Evolutionary conservation across 2,888 invertebrate genomes (phyloP), one percentile per base, ranked within the genome.

Genomic region (Entomobrya proxima): DNA sequence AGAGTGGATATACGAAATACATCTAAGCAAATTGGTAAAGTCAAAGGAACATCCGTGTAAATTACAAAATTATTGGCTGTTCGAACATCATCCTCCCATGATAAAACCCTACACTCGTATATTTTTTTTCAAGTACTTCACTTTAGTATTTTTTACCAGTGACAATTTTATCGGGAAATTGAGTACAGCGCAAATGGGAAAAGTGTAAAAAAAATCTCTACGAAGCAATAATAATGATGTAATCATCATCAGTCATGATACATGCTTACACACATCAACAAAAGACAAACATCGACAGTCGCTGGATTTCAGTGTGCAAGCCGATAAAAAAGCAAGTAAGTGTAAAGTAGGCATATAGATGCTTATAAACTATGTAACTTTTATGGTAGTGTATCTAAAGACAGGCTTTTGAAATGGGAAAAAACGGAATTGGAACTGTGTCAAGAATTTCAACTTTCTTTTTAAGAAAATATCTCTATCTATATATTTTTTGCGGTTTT

Each of bases 221-320:
- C 74, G 44, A 30, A 58, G 64, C 44, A 47, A 78, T 85, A 80
- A 81, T 86, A 69, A 81, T 77, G 76, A 81, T 76, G 76, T 64
- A 76, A 86, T 86, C 85, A 79, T 85, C 86, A 86, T 86, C 76
- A 76, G 75, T 86, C 86, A 86, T 69, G 80, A 85, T 85, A 47
- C n/a, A 35, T 44, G 4, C 21, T 30, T 47, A 72, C 72, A 50
- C 44, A 80, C 69, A 55, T 81, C 67, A 76, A 78, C 77, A 82
- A 86, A 55, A 67, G 85, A 81, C 77, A 76, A 75, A 81, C 76
- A 86, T 86, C 78, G 81, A 86, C 77, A 86, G 72, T 81, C 86
- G 86, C 81, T 81, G 76, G 81, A 86, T 81, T 81, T 83, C 76
- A 76, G 64, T 58, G 76, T 47, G 27, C n/a, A n/a, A n/a, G n/a